A percentile compares a stretch with the other conserved stretches of the same genome.
Evolutionary conservation across 2,888 invertebrate species (phyloP).

Genomic region (Hydroisotoma schaefferi): DNA sequence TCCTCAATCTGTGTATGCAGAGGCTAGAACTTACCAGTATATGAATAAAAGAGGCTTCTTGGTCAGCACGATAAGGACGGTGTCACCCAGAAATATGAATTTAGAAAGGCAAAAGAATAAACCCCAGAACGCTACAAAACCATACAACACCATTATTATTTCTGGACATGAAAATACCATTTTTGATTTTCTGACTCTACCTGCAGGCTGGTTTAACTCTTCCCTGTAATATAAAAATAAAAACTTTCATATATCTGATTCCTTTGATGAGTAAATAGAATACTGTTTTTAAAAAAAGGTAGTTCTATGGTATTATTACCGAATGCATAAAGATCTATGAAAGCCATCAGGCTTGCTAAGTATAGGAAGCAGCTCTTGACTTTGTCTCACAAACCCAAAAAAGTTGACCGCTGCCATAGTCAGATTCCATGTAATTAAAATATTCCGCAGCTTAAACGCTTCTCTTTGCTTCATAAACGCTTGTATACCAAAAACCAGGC

Average conservation of each 20-base stretch:
- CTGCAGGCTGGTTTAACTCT: constrained; percentile 35
- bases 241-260: neutral
- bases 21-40: constrained; percentile 16
- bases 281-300: neutral
- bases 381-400: constrained; percentile 35
- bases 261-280: neutral
- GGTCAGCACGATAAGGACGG: constrained; percentile 32
- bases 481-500: constrained; percentile 28
- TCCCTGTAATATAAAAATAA: constrained; percentile 23
- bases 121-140: constrained; percentile 29
- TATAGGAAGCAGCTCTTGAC: constrained; percentile 26
- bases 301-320: constrained; percentile 23
- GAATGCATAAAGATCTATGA: constrained; percentile 36
- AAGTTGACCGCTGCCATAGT: constrained; percentile 27
- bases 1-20: neutral
- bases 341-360: constrained; percentile 28
- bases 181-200: neutral
- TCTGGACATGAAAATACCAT: neutral
- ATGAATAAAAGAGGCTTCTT: constrained; percentile 37
- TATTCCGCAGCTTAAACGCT: constrained; percentile 16
- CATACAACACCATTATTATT: neutral
- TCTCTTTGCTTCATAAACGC: constrained; percentile 26
- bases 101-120: constrained; percentile 34
- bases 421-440: constrained; percentile 28
- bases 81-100: constrained; percentile 35